Percentiles rank a stretch among this genome's conserved stretches.
These are phyloP conservation scores for Parnassius mnemosyne DNA, from an alignment of 2,888 invertebrate species.

Conservation along the genomic window DNA sequence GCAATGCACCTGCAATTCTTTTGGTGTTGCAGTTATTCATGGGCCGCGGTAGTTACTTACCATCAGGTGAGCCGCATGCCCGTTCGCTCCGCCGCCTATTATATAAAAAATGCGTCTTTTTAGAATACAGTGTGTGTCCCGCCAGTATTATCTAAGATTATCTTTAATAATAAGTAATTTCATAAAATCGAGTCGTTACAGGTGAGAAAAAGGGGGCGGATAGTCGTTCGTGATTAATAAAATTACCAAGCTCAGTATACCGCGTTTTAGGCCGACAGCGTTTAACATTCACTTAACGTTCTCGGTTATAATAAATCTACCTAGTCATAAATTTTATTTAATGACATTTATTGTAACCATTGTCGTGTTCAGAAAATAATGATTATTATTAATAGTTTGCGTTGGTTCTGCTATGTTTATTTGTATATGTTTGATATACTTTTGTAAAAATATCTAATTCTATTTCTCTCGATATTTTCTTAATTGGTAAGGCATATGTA, in stretches of 20 bases:
- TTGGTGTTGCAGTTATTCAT: too few relatives aligned
- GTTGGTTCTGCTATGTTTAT: background rate
- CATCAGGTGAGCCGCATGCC: too few relatives aligned
- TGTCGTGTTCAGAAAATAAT: slow-evolving; percentile 18
- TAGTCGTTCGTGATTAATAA: slow-evolving; percentile 43
- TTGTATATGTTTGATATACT: background rate
- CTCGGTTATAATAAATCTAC: slow-evolving; percentile 7
- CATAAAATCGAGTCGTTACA: slow-evolving; percentile 54
- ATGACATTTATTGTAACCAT: slow-evolving; percentile 11
- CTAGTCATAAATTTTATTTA: slow-evolving; percentile 16
- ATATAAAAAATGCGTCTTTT: too few relatives aligned
- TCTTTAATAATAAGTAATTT: slow-evolving; percentile 60
- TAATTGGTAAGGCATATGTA: too few relatives aligned
- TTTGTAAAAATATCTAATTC: too few relatives aligned
- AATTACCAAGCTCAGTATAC: slow-evolving; percentile 34
- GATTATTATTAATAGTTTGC: slow-evolving; percentile 7
- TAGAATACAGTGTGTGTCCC: too few relatives aligned
- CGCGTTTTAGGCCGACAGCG: background rate
- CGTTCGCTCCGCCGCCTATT: too few relatives aligned
- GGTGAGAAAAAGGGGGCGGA: slow-evolving; percentile 52
- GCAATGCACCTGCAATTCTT: too few relatives aligned
- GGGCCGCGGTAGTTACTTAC: too few relatives aligned
- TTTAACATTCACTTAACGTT: slow-evolving; percentile 22
- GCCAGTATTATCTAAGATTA: too few relatives aligned
- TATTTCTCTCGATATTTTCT: too few relatives aligned